A percentile compares a stretch with the other conserved stretches of the same genome.
Evolutionary conservation across 2,888 invertebrate species (phyloP).

Genomic region (Margaritifera margaritifera): DNA sequence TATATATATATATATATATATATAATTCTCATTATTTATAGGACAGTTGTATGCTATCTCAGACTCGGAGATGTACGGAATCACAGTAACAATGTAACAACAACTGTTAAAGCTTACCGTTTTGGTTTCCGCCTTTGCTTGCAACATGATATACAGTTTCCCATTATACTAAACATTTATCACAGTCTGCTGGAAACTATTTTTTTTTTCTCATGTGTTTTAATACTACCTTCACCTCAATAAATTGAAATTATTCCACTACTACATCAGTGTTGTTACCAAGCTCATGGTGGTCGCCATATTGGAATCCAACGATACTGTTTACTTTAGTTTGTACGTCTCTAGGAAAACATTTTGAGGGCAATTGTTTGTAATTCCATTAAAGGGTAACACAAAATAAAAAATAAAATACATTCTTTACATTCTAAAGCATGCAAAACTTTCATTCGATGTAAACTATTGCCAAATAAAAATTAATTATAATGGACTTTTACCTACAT

Average conservation of each 20-base stretch:
- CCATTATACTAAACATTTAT: conserved; percentile 50
- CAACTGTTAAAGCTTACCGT: conserved; percentile 38
- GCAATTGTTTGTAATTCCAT: neutral
- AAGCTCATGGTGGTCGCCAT: conserved; percentile 41
- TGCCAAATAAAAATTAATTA: too few species aligned
- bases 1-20: too few species aligned
- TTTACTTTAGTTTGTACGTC: conserved; percentile 54
- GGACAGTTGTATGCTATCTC: too few species aligned
- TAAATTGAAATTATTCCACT: too few species aligned
- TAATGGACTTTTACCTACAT: too few species aligned
- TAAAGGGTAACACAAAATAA: neutral
- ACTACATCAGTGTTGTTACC: too few species aligned
- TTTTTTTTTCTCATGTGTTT: neutral
- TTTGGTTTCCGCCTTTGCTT: conserved; percentile 45
- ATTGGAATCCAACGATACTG: conserved; percentile 50
- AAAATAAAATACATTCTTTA: neutral
- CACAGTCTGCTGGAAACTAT: neutral
- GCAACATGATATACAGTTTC: conserved; percentile 53
- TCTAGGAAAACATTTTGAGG: conserved; percentile 28
- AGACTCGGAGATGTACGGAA: too few species aligned
- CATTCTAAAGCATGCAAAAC: too few species aligned
- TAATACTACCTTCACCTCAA: too few species aligned
- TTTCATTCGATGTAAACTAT: too few species aligned
- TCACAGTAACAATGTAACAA: too few species aligned
- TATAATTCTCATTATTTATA: too few species aligned